phyloP scores from a whole-genome alignment of 2,113 vertebrate species.

The Cheirogaleus medius region DNA sequence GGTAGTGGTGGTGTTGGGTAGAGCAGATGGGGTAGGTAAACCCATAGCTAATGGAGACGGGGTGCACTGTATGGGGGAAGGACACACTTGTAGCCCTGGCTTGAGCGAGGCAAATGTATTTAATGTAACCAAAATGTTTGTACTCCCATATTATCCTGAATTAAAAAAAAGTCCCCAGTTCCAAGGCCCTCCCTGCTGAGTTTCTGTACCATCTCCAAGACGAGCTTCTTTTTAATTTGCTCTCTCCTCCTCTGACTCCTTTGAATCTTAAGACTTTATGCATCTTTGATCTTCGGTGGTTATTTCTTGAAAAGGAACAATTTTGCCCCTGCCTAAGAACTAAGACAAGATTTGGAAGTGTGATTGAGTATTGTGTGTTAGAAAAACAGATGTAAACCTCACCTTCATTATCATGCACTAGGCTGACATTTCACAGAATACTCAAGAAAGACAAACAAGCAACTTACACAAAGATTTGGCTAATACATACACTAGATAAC shows the following conservation, averaged over 20 bases:
- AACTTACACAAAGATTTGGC: constrained; percentile 31
- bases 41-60: too few species aligned
- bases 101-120: too few species aligned
- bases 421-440: constrained; percentile 67
- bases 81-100: too few species aligned
- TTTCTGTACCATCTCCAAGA: constrained; percentile 36
- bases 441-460: constrained; percentile 54
- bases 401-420: not conserved
- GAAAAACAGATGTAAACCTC: constrained; percentile 30
- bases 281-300: constrained; percentile 70
- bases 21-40: too few species aligned
- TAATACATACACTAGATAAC: not conserved
- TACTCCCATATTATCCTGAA: too few species aligned
- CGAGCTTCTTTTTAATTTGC: constrained; percentile 19
- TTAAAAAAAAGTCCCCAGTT: constrained; percentile 48
- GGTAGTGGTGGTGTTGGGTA: too few species aligned
- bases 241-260: not conserved
- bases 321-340: constrained; percentile 54
- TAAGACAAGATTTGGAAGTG: constrained; percentile 6
- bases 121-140: too few species aligned
- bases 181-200: constrained; percentile 49
- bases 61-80: too few species aligned
- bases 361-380: not conserved
- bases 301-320: constrained; percentile 66
- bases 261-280: constrained; percentile 52